Conservation (phyloP, 2,888 invertebrate species). For the Idaea biselata region DNA sequence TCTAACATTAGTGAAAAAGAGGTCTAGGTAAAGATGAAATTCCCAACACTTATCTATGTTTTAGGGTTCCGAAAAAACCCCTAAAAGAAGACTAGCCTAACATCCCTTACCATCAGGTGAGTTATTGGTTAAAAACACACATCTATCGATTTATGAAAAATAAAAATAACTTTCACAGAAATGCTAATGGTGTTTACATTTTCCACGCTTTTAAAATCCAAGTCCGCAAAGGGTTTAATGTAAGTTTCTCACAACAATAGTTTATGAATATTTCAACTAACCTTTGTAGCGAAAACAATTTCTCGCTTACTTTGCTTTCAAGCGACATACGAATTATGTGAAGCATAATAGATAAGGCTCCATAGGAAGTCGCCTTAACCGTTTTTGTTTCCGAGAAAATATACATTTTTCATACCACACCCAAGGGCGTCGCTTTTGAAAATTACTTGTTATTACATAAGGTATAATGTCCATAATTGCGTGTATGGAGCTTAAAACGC, state of each 20-base stretch:
- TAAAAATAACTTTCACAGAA: no score
- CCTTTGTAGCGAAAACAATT: conserved; percentile 67
- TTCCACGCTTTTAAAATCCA: background rate
- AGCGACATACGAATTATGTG: conserved; percentile 61
- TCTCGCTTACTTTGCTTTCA: conserved; percentile 70
- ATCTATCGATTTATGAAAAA: no score
- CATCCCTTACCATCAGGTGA: no score
- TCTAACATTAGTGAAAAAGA: no score
- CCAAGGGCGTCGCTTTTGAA: conserved; percentile 47
- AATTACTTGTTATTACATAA: conserved; percentile 54
- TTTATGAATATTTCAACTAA: conserved; percentile 51
- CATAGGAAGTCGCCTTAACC: conserved; percentile 62
- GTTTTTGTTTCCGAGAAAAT: conserved; percentile 70
- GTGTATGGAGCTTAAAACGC: conserved; percentile 39
- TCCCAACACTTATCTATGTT: no score
- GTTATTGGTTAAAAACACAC: no score
- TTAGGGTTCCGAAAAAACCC: no score
- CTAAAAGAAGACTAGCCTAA: no score
- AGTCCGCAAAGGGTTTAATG: background rate
- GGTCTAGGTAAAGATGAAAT: no score
- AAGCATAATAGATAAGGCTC: conserved; percentile 65
- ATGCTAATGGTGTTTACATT: no score
- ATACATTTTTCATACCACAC: conserved; percentile 60
- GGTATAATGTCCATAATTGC: conserved; percentile 54
- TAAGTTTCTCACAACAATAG: conserved; percentile 31